These are phyloP conservation scores for Apamea anceps DNA, from an alignment of 2,888 invertebrate species.

Conservation along the genomic window DNA sequence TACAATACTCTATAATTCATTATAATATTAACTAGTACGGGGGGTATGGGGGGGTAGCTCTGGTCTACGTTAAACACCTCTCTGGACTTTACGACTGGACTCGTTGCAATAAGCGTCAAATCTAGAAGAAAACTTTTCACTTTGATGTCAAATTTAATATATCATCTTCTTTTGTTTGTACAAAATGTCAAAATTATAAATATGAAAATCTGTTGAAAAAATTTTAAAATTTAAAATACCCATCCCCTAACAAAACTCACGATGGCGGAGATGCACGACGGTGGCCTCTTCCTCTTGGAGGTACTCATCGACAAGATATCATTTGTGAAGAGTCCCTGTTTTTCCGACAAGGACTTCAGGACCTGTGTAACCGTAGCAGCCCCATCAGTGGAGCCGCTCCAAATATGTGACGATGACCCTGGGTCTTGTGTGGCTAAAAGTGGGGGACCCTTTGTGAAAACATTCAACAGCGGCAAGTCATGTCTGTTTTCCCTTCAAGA, in stretches of 20 bases:
- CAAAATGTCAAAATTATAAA: conserved; percentile 72
- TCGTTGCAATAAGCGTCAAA: conserved; percentile 8
- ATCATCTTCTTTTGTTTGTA: conserved; percentile 72
- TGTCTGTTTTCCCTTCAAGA: conserved; percentile 92
- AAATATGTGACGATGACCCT: conserved; percentile 91
- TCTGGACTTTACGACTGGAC: not conserved
- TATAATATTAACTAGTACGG: no score
- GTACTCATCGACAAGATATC: conserved; percentile 90
- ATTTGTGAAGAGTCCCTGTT: conserved; percentile 84
- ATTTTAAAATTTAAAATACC: conserved; percentile 71
- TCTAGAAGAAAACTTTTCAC: conserved; percentile 44
- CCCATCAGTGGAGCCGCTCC: conserved; percentile 89
- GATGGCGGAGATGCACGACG: conserved; percentile 84
- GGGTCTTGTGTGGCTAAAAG: conserved; percentile 81
- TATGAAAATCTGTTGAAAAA: conserved; percentile 63
- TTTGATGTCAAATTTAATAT: conserved; percentile 29
- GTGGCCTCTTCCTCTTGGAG: conserved; percentile 91
- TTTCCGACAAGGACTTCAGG: conserved; percentile 86
- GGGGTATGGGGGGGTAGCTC: no score
- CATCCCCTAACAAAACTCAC: conserved; percentile 76
- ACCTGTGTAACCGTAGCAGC: conserved; percentile 92
- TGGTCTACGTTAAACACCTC: no score
- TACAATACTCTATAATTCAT: no score
- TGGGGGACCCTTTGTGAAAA: conserved; percentile 83
- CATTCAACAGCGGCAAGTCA: conserved; percentile 92